Base-by-base conservation (phyloP, 2,113 vertebrate genomes). In the Puffinus mauretanicus region DNA sequence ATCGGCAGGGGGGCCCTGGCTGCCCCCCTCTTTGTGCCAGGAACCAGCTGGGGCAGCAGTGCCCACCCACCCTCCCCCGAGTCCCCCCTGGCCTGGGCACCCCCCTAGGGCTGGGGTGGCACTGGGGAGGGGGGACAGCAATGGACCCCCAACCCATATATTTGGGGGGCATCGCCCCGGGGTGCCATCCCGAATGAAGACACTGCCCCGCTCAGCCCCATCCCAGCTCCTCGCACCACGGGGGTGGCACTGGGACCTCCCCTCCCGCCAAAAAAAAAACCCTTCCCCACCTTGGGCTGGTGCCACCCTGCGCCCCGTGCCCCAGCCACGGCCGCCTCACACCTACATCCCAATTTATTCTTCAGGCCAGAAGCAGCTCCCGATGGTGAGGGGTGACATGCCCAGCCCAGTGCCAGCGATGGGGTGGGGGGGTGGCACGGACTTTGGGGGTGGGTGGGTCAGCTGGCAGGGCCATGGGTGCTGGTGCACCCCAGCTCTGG, bases 351-450 rank as follows among this genome's bases (percentile, higher is more conserved):
- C 29, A 8, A 11, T 92, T 92, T 94, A 94, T 95, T 96, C 77
- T 97, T 96, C 97, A 97, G 96, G 97, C 97, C 97, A 97, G 93
- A 94, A 97, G 96, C 97, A 97, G 97, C 97, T 94, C 84, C 87
- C 19, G 3, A 38, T 38, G 64, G 58, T 17, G 79, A 36, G 76
- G 78, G 71, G 38, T 3, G 5, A 57, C 3, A 42, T 54, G 38
- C 93, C 93, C 73, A 22, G 65, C 61, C 78, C n/a, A 1, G 30
- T 64, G 49, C 86, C 65, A n/a, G 66, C 2, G 13, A 15, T 3
- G 32, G 17, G 21, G 26, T 73, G 85, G 73, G 13, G 49, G 26
- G 32, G 4, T 22, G 36, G 36, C 36, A 38, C 36, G 36, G 36
- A 38, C 36, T 38, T 38, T 38, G 36, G 36, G 36, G 36, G 36